Base-by-base conservation (phyloP, 1,140 invertebrate species). In the Chionoecetes opilio region DNA sequence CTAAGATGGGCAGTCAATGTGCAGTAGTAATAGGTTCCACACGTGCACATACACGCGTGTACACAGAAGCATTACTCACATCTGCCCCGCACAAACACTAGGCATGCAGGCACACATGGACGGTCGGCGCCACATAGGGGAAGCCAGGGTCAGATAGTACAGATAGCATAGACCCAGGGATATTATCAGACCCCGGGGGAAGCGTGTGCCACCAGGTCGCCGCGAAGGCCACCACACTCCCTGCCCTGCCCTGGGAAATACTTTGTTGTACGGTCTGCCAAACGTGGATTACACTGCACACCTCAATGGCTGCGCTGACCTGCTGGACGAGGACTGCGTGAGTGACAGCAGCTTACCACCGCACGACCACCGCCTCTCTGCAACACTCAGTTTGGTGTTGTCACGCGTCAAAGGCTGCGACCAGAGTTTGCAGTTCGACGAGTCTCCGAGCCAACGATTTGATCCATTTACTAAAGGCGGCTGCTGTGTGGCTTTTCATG, bases 331-430 rank as follows among this genome's bases (percentile, higher is more conserved):
- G 63, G n/a, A 26, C n/a, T 75, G 63, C 63, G n/a, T 75, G 63
- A 75, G n/a, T 75, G n/a, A 26, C 63, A 75, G 63, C 63, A 75
- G 63, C 63, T 75, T n/a, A 75, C 63, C 63, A 21, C 63, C 63
- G n/a, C 3, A 17, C 63, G n/a, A 75, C 21, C 63, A 26, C 11
- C 63, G 63, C 63, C 63, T 75, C 63, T 26, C 63, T n/a, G 63
- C 63, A 75, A 46, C 63, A n/a, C 63, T 75, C 63, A n/a, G 21
- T n/a, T 75, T 75, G 63, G 63, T 75, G 63, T 75, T 75, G 63
- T 75, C 63, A n/a, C 63, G 21, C 63, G 63, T 75, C 63, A 75
- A 53, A 53, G 46, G 46, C 46, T 53, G 46, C 46, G 46, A n/a
- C 63, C n/a, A n/a, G n/a, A 75, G 63, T 75, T 75, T n/a, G 63